These are phyloP conservation scores for Plagiodera versicolora DNA, from an alignment of 2,888 invertebrate species.

Conservation along the genomic window DNA sequence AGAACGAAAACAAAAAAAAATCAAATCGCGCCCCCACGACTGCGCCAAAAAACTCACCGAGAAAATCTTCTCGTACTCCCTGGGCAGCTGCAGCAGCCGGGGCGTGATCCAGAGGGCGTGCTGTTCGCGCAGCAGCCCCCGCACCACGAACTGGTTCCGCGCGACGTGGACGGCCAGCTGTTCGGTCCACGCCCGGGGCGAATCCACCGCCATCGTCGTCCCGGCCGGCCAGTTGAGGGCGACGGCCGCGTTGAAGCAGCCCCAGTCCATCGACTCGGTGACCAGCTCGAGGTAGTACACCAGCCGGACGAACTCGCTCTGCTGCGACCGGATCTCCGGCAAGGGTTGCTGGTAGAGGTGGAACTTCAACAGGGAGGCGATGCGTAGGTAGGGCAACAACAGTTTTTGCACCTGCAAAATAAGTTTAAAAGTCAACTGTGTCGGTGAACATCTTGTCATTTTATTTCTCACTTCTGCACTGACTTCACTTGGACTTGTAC, in stretches of 20 bases:
- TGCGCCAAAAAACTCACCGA: constrained; percentile 63
- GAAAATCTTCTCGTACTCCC: constrained; percentile 89
- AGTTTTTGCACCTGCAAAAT: constrained; percentile 68
- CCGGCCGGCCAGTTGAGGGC: constrained; percentile 63
- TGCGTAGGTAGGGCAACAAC: constrained; percentile 81
- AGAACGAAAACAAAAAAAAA: too few relatives aligned
- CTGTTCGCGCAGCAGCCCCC: constrained; percentile 71
- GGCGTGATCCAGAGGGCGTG: constrained; percentile 82
- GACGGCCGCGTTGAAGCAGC: constrained; percentile 65
- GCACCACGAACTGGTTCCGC: constrained; percentile 62
- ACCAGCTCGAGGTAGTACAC: constrained; percentile 78
- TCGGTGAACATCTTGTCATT: neutral
- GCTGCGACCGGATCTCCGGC: constrained; percentile 66
- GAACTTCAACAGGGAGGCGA: constrained; percentile 72
- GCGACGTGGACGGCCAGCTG: constrained; percentile 64
- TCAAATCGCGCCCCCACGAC: too few relatives aligned
- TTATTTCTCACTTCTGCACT: too few relatives aligned
- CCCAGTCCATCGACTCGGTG: constrained; percentile 68
- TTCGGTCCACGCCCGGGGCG: constrained; percentile 69
- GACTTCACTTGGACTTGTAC: too few relatives aligned
- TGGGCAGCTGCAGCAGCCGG: constrained; percentile 79
- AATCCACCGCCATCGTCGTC: constrained; percentile 54
- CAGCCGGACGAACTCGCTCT: constrained; percentile 76
- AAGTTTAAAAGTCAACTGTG: neutral
- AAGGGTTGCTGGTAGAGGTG: constrained; percentile 80